phyloP scores from a whole-genome alignment of 2,888 invertebrate species.

The Philonicus albiceps region DNA sequence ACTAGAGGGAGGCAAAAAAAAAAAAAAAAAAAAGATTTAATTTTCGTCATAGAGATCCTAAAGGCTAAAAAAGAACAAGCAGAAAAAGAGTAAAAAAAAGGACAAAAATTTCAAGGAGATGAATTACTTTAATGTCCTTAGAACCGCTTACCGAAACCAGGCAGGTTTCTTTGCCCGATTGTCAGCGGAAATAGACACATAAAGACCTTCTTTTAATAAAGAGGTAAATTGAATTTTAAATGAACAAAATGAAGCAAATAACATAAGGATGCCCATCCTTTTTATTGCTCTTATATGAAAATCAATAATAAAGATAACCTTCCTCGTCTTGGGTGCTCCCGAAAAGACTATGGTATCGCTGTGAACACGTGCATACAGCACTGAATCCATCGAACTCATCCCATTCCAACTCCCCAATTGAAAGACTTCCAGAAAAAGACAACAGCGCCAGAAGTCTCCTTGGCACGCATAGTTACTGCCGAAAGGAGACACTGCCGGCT shows the following conservation, averaged over 20 bases:
- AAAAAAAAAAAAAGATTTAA: neutral
- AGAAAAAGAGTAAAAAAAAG: neutral
- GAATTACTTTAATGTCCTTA: neutral
- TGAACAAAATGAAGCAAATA: neutral
- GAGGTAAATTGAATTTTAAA: conserved; percentile 2
- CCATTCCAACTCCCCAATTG: neutral
- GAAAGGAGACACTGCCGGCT: neutral
- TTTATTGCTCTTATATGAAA: neutral
- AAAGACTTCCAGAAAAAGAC: neutral
- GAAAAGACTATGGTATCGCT: neutral
- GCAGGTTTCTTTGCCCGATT: neutral
- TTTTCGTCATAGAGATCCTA: neutral
- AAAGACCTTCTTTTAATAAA: conserved; percentile 1
- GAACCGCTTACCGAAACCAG: neutral
- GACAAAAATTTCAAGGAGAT: neutral
- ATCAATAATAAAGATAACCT: neutral
- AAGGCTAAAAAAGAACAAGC: neutral
- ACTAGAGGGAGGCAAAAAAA: neutral
- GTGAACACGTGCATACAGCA: neutral
- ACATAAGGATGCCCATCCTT: neutral
- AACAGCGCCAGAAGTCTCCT: neutral
- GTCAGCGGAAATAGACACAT: neutral
- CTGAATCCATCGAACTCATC: neutral
- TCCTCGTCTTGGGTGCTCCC: neutral
- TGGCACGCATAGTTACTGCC: neutral